Conservation (phyloP, 2,888 invertebrate genomes). For the Leucophenga montana region DNA sequence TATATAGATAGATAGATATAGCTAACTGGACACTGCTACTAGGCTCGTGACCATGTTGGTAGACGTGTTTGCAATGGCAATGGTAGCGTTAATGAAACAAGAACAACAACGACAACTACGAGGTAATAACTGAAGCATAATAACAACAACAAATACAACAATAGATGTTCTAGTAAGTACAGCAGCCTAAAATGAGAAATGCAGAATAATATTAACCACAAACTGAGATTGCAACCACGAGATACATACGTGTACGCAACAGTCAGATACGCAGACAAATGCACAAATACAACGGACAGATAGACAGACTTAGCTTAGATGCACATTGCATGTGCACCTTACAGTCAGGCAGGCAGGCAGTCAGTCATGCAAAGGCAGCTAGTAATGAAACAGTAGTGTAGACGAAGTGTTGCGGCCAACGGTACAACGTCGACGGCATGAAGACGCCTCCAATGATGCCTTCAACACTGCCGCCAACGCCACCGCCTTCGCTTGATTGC, state of each 20-base stretch:
- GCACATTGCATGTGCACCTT: not conserved
- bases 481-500: not conserved
- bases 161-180: conserved; percentile 25
- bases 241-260: conserved; percentile 42
- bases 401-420: not conserved
- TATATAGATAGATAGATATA: conserved; percentile 30
- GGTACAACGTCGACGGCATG: not conserved
- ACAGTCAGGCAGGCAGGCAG: not conserved
- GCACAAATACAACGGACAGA: too few relatives aligned
- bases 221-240: conserved; percentile 65
- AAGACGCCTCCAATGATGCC: too few relatives aligned
- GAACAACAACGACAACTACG: conserved; percentile 30
- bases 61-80: conserved; percentile 53
- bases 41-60: conserved; percentile 10
- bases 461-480: too few relatives aligned
- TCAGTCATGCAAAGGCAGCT: not conserved
- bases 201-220: conserved; percentile 68
- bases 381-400: too few relatives aligned
- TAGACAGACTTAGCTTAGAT: not conserved
- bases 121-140: conserved; percentile 27
- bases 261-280: conserved; percentile 35
- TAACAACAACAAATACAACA: conserved; percentile 38
- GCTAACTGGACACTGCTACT: conserved; percentile 39
- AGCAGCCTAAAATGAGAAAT: conserved; percentile 61
- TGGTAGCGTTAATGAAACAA: conserved; percentile 62